Percentiles rank a stretch among this genome's conserved stretches.
These are phyloP conservation scores for Stichodactyla helianthus DNA, from an alignment of 64 coral and sea anemone species.

Conservation along the genomic window DNA sequence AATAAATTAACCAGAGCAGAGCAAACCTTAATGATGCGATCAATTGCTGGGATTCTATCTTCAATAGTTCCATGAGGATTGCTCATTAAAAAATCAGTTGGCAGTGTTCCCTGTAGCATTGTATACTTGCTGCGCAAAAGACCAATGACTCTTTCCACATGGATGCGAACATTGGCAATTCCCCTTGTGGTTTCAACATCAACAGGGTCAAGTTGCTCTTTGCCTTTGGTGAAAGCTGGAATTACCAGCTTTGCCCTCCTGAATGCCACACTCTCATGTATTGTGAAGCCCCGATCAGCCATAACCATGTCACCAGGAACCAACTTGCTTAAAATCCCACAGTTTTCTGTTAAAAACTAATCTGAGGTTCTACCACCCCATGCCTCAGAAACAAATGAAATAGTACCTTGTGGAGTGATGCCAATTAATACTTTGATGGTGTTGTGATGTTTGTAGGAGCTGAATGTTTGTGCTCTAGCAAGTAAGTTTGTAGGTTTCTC, in stretches of 20 bases:
- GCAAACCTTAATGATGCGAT: constrained; percentile 46
- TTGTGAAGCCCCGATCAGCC: no score
- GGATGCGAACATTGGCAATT: no score
- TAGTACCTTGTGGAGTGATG: no score
- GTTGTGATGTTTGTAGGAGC: no score
- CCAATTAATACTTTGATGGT: no score
- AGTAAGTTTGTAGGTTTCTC: constrained; percentile 24
- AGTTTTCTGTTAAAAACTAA: not conserved
- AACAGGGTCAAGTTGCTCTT: not conserved
- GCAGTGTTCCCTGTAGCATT: constrained; percentile 18
- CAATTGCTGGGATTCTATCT: constrained; percentile 24
- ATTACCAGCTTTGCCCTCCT: not conserved
- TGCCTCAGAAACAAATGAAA: no score
- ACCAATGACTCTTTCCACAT: not conserved
- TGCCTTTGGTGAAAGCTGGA: not conserved
- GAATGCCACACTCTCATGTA: no score
- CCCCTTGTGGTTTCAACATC: no score
- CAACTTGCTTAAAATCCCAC: not conserved
- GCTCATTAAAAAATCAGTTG: constrained; percentile 31
- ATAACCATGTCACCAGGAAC: no score
- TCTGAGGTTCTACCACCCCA: no score
- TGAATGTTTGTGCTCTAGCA: not conserved
- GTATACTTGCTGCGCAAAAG: not conserved
- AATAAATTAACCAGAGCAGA: constrained; percentile 44
- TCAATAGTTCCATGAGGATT: constrained; percentile 6